Conservation (phyloP, 2,797 vertebrate species). For the Rhabdophis nuchalis region DNA sequence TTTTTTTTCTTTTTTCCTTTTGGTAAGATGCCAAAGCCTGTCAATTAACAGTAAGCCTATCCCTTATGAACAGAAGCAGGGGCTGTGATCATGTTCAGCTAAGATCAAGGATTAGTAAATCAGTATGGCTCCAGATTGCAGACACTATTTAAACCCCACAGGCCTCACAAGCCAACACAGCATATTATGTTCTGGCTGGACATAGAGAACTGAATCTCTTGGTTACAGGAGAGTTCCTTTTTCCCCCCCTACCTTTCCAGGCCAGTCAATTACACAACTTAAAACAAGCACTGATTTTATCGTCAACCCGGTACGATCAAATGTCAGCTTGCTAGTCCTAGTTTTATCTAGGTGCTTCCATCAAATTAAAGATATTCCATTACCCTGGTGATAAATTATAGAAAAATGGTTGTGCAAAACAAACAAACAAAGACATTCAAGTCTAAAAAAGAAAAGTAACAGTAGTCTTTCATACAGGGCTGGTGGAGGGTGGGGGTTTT, state of each 20-base stretch:
- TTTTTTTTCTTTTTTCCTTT: constrained; percentile 3
- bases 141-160: constrained; percentile 74
- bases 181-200: constrained; percentile 64
- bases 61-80: constrained; percentile 74
- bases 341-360: constrained; percentile 56
- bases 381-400: constrained; percentile 50
- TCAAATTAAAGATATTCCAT: constrained; percentile 62
- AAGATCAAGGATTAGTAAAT: constrained; percentile 77
- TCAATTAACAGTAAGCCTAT: constrained; percentile 85
- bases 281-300: constrained; percentile 63
- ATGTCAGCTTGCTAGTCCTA: constrained; percentile 42
- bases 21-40: constrained; percentile 77
- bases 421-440: constrained; percentile 32
- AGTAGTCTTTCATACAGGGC: constrained; percentile 9
- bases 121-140: constrained; percentile 76
- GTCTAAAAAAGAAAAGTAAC: constrained; percentile 25
- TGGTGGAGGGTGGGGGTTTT: background rate
- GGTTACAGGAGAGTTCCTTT: constrained; percentile 54
- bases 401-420: constrained; percentile 27
- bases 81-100: constrained; percentile 79
- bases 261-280: constrained; percentile 63
- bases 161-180: constrained; percentile 72
- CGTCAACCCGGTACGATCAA: constrained; percentile 48
- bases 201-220: constrained; percentile 57
- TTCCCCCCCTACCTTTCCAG: constrained; percentile 55